Percentiles rank a stretch among this genome's conserved stretches.
Conservation (phyloP, 1,140 invertebrate species). For the Sogatella furcifera region DNA sequence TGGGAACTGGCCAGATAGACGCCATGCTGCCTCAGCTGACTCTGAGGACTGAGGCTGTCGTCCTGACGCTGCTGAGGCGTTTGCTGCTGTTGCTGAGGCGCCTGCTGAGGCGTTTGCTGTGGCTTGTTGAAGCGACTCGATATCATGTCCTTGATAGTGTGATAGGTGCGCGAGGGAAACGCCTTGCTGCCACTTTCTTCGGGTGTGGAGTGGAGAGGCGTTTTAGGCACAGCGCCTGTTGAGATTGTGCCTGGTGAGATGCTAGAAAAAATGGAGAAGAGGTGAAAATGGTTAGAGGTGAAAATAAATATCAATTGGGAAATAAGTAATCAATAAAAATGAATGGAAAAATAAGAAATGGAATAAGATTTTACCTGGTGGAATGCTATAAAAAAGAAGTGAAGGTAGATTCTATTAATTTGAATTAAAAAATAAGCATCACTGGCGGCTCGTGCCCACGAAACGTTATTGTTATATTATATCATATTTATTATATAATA, state of each 20-base stretch:
- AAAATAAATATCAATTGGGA: too few species aligned
- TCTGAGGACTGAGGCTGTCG: conserved; percentile 22
- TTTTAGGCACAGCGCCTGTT: conserved; percentile 9
- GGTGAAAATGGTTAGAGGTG: background rate
- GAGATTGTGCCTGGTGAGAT: background rate
- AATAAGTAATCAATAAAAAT: too few species aligned
- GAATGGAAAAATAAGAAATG: too few species aligned
- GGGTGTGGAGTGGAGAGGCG: conserved; percentile 23
- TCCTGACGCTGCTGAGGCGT: background rate
- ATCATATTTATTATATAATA: too few species aligned
- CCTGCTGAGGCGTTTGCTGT: conserved; percentile 13
- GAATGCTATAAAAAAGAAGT: too few species aligned
- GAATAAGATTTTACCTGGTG: too few species aligned
- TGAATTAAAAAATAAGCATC: too few species aligned
- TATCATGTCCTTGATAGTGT: conserved; percentile 75
- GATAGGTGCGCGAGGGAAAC: conserved; percentile 50
- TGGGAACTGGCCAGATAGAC: conserved; percentile 20
- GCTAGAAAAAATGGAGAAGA: conserved; percentile 3
- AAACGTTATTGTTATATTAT: too few species aligned
- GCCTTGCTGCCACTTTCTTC: conserved; percentile 20
- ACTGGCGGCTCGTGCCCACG: too few species aligned
- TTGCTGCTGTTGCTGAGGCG: background rate
- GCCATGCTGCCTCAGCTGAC: conserved; percentile 25
- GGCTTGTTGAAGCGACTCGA: conserved; percentile 61
- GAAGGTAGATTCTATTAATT: too few species aligned